Conservation (phyloP, 2,113 vertebrate species). For the Hemiscyllium ocellatum region DNA sequence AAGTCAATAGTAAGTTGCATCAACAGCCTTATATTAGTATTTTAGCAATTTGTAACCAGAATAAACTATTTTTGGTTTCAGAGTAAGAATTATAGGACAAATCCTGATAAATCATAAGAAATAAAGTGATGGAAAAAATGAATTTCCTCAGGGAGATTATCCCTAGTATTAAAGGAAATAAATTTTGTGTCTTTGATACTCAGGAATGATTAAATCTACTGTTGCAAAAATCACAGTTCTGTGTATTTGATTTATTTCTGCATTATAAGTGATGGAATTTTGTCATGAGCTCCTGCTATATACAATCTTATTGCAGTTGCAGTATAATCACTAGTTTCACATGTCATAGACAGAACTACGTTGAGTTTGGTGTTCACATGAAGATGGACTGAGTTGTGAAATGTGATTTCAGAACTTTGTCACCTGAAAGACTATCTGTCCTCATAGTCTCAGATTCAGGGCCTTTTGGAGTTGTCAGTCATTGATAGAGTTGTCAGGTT, state of each 20-base stretch:
- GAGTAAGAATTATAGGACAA: neutral
- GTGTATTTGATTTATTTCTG: neutral
- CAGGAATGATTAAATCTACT: neutral
- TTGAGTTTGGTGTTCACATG: neutral
- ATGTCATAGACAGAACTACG: too few relatives aligned
- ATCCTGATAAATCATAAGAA: neutral
- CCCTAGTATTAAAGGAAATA: neutral
- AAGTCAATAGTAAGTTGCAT: neutral
- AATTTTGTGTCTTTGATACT: neutral
- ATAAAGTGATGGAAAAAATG: neutral
- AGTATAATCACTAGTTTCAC: neutral
- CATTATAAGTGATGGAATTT: neutral
- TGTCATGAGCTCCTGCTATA: neutral
- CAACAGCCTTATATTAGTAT: neutral
- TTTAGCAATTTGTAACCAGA: neutral
- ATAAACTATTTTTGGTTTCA: neutral
- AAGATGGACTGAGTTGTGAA: neutral
- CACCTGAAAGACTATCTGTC: neutral
- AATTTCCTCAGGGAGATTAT: neutral
- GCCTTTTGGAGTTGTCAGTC: neutral
- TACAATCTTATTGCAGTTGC: neutral
- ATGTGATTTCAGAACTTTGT: neutral
- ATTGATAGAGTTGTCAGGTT: neutral
- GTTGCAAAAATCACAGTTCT: neutral
- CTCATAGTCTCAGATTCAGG: neutral